A percentile compares a stretch with the other conserved stretches of the same genome.
phyloP scores from a whole-genome alignment of 2,888 invertebrate species.

The Andrena hattorfiana region DNA sequence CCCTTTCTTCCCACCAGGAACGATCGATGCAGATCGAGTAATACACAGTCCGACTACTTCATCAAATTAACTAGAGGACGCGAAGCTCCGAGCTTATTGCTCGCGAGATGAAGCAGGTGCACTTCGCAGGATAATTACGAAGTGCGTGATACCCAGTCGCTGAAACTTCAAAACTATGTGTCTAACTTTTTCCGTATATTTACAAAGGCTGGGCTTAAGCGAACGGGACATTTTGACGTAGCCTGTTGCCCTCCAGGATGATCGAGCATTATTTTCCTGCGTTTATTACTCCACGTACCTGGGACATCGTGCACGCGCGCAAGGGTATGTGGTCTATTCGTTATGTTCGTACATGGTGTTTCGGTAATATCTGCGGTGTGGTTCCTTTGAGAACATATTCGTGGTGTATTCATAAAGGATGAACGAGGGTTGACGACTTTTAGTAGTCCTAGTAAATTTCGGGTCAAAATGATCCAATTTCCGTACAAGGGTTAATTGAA shows the following conservation, averaged over 20 bases:
- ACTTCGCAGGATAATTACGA: slow-evolving; percentile 7
- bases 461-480: too few species aligned
- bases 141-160: slow-evolving; percentile 10
- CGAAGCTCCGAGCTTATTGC: slow-evolving; percentile 9
- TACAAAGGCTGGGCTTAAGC: neutral
- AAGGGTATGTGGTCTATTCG: neutral
- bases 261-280: slow-evolving; percentile 52
- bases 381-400: neutral
- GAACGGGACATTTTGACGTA: slow-evolving; percentile 9
- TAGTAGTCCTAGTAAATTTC: neutral
- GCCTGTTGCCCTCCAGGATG: neutral
- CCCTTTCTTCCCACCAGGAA: neutral
- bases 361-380: too few species aligned
- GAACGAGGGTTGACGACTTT: too few species aligned
- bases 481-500: too few species aligned
- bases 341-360: neutral
- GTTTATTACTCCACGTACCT: slow-evolving; percentile 46
- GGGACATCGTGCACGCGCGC: slow-evolving; percentile 15
- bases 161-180: slow-evolving; percentile 34
- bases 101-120: slow-evolving; percentile 49
- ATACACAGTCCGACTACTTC: slow-evolving; percentile 15
- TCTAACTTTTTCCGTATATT: slow-evolving; percentile 43
- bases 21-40: slow-evolving; percentile 35
- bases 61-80: slow-evolving; percentile 47
- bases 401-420: neutral